Conservation (phyloP, 2,113 vertebrate genomes). For the Oryzias woworae region DNA sequence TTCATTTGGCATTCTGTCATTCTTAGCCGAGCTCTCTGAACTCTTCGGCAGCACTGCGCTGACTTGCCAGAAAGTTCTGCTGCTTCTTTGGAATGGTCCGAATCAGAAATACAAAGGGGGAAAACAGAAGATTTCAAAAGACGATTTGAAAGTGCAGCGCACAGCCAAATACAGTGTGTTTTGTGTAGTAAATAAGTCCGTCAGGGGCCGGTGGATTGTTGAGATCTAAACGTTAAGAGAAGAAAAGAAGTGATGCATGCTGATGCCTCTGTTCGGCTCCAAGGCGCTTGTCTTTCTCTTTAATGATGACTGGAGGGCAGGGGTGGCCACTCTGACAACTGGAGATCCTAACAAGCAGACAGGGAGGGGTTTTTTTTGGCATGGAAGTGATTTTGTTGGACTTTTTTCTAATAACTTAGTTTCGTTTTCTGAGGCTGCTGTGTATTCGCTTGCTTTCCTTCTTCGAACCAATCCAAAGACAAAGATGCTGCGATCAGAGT, state of each 20-base stretch:
- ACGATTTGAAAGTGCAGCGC: constrained; percentile 57
- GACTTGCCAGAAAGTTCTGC: constrained; percentile 33
- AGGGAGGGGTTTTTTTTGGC: constrained; percentile 16
- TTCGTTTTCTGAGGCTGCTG: constrained; percentile 11
- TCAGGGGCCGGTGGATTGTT: constrained; percentile 61
- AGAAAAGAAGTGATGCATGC: constrained; percentile 61
- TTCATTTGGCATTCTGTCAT: constrained; percentile 39
- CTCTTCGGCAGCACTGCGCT: constrained; percentile 23
- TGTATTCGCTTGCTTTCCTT: constrained; percentile 7
- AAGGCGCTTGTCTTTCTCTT: constrained; percentile 54
- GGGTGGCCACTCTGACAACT: constrained; percentile 47
- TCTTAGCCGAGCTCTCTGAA: constrained; percentile 46
- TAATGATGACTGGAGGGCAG: constrained; percentile 75
- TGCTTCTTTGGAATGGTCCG: constrained; percentile 36
- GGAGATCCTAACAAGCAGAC: constrained; percentile 67
- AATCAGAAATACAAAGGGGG: constrained; percentile 15
- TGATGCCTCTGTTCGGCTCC: constrained; percentile 60
- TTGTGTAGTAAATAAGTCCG: constrained; percentile 68
- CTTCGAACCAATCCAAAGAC: not conserved
- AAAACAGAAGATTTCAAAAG: constrained; percentile 54
- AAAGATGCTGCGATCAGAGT: not conserved
- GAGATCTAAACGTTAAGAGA: constrained; percentile 47
- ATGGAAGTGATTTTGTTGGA: constrained; percentile 32
- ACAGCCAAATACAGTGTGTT: constrained; percentile 63
- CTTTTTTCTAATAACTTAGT: constrained; percentile 46